Conservation (phyloP, 2,797 vertebrate genomes). For the Eremophila alpestris region DNA sequence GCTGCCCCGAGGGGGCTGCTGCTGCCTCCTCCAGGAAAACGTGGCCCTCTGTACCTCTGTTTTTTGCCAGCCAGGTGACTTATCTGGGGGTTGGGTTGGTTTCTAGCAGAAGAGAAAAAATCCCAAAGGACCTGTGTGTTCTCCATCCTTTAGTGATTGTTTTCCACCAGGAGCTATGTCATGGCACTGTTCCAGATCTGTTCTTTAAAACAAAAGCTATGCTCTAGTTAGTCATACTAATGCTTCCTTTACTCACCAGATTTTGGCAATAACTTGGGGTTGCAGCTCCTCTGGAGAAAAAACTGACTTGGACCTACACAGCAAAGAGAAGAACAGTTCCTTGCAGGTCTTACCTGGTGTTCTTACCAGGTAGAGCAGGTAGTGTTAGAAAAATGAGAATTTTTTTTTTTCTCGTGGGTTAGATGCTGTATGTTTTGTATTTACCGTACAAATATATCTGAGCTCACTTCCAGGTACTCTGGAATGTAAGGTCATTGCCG, state of each 20-base stretch:
- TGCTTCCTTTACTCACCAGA: background rate
- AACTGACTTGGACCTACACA: background rate
- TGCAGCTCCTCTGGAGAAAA: background rate
- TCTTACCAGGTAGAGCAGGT: background rate
- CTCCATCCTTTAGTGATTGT: background rate
- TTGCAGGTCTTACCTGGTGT: background rate
- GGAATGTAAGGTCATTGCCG: accelerated
- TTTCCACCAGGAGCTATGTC: background rate
- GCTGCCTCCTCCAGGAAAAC: background rate
- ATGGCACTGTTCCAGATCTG: background rate
- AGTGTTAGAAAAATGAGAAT: background rate
- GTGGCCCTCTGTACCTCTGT: background rate
- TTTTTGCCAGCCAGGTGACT: background rate
- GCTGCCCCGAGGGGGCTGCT: background rate
- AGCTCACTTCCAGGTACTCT: background rate
- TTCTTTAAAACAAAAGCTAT: background rate
- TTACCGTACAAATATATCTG: background rate
- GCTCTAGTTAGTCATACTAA: background rate
- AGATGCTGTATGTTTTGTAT: background rate
- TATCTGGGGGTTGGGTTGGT: background rate
- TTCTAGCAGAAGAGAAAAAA: background rate
- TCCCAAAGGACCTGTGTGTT: background rate
- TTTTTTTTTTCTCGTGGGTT: background rate
- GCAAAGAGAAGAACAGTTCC: background rate
- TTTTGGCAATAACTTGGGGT: background rate